Conservation (phyloP, 2,888 invertebrate species). For the Microchrysa polita region DNA sequence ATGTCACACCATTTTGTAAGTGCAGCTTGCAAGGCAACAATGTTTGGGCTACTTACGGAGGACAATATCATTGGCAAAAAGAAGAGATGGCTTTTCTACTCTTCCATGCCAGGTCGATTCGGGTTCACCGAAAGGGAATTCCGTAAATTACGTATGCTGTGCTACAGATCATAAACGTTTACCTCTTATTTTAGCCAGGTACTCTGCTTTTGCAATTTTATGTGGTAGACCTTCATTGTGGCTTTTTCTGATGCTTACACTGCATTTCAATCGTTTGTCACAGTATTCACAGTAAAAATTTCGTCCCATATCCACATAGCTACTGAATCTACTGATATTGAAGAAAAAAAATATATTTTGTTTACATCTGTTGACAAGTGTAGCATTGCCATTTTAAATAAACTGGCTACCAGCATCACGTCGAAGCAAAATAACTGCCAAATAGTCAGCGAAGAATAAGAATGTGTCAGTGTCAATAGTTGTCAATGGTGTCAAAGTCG, state of each 20-base stretch:
- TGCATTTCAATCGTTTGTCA: slow-evolving; percentile 61
- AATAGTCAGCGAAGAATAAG: neutral
- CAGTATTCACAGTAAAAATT: slow-evolving; percentile 64
- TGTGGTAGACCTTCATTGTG: slow-evolving; percentile 60
- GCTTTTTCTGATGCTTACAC: slow-evolving; percentile 59
- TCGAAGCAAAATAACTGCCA: neutral
- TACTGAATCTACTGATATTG: no score
- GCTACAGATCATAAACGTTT: no score
- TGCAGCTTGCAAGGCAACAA: no score
- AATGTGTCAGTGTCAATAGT: neutral
- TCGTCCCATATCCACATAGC: slow-evolving; percentile 54
- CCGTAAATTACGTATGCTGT: no score
- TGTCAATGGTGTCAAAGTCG: neutral
- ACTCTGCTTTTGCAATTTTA: slow-evolving; percentile 57
- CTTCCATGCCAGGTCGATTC: no score
- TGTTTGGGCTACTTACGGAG: no score
- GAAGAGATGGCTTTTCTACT: no score
- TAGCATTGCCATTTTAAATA: neutral
- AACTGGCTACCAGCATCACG: neutral
- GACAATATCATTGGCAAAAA: no score
- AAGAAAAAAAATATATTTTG: no score
- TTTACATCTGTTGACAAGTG: neutral
- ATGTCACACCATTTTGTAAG: no score
- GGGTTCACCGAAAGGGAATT: no score
- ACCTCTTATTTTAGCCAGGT: slow-evolving; percentile 53